A percentile compares a stretch with the other conserved stretches of the same genome.
These are phyloP conservation scores for Oryzias melastigma DNA, from an alignment of 2,113 vertebrate species.

Conservation along the genomic window DNA sequence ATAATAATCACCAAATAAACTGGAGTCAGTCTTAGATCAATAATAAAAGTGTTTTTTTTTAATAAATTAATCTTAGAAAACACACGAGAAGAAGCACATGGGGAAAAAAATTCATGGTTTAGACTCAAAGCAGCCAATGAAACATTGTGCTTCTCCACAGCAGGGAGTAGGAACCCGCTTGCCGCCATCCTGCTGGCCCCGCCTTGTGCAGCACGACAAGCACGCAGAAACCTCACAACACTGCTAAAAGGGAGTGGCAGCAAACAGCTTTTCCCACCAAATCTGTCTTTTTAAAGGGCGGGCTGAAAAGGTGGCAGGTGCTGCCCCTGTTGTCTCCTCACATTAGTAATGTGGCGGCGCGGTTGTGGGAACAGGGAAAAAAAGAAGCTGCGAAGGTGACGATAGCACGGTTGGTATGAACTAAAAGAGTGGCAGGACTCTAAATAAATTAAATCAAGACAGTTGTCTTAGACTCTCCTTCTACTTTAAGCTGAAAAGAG, in stretches of 20 bases:
- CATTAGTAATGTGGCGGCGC: conserved; percentile 22
- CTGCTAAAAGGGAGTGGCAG: conserved; percentile 9
- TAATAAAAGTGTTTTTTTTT: no score
- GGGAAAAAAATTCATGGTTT: no score
- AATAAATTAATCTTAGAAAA: no score
- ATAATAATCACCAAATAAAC: no score
- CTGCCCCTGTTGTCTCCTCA: conserved; percentile 21
- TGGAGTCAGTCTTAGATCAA: no score
- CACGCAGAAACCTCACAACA: conserved; percentile 11
- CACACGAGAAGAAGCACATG: no score
- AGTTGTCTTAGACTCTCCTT: background rate
- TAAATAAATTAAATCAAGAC: conserved; percentile 14
- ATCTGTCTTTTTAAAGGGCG: background rate
- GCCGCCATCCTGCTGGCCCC: conserved; percentile 23
- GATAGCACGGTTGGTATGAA: conserved; percentile 1
- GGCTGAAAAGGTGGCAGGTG: conserved; percentile 31
- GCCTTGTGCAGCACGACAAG: conserved; percentile 10
- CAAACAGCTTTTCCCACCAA: background rate
- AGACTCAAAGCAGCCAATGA: background rate
- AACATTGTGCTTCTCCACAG: background rate
- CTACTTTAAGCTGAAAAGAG: no score
- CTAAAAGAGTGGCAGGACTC: conserved; percentile 21
- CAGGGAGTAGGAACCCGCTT: conserved; percentile 1
- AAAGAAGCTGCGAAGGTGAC: conserved; percentile 3
- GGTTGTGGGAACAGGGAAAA: conserved; percentile 15